These are phyloP conservation scores for Pangasianodon hypophthalmus DNA, from an alignment of 2,113 vertebrate species.

Conservation along the genomic window DNA sequence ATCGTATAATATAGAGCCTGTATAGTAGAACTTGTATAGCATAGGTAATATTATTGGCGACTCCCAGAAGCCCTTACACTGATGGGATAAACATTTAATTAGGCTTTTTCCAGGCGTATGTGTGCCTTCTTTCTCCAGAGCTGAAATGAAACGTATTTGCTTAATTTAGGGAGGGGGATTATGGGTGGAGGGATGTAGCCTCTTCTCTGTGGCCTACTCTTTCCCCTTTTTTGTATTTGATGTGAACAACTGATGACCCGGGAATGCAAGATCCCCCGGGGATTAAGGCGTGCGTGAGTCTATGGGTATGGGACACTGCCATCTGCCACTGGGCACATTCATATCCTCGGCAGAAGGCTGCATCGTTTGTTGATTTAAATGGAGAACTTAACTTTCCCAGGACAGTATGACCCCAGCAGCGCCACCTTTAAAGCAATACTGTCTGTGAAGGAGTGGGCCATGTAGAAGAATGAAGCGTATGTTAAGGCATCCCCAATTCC, in stretches of 20 bases:
- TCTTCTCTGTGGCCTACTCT: slow-evolving; percentile 38
- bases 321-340: slow-evolving; percentile 65
- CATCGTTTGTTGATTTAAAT: slow-evolving; percentile 65
- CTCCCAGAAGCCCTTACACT: slow-evolving; percentile 39
- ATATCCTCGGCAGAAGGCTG: slow-evolving; percentile 61
- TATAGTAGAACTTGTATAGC: slow-evolving; percentile 1
- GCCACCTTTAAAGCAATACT: slow-evolving; percentile 53
- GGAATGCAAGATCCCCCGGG: slow-evolving; percentile 57
- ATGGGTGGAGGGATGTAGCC: slow-evolving; percentile 37
- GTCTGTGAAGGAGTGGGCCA: slow-evolving; percentile 54
- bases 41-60: slow-evolving; percentile 41
- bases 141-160: slow-evolving; percentile 55
- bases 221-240: slow-evolving; percentile 49
- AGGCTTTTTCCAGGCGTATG: slow-evolving; percentile 32
- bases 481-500: slow-evolving; percentile 52
- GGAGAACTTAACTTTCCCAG: slow-evolving; percentile 65
- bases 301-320: slow-evolving; percentile 60
- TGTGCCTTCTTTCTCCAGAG: slow-evolving; percentile 35
- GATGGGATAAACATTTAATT: slow-evolving; percentile 49
- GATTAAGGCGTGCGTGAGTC: slow-evolving; percentile 58
- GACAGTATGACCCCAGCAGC: slow-evolving; percentile 57
- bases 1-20: slow-evolving; percentile 17
- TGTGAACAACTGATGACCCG: slow-evolving; percentile 63
- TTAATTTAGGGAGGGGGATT: slow-evolving; percentile 54
- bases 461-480: slow-evolving; percentile 54